These are phyloP conservation scores for Exaiptasia diaphana DNA, from an alignment of 64 coral and sea anemone genomes.

Conservation along the genomic window DNA sequence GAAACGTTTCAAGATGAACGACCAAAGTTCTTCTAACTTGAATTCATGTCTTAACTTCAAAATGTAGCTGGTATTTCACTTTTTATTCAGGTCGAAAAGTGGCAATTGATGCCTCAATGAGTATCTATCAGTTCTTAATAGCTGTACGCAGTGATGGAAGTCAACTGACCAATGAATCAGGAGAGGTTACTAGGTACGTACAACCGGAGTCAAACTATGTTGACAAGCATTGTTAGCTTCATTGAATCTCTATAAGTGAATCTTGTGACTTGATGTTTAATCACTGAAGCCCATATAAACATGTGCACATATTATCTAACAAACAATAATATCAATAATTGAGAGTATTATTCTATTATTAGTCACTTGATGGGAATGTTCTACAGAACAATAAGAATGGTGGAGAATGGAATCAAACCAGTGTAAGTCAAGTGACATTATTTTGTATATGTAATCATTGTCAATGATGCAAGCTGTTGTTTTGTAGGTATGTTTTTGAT, in stretches of 20 bases:
- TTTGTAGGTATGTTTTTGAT: constrained; percentile 96
- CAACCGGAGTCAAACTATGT: neutral
- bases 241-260: too few relatives aligned
- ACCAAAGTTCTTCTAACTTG: too few relatives aligned
- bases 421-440: constrained; percentile 68
- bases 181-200: constrained; percentile 89
- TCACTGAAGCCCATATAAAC: too few relatives aligned
- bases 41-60: too few relatives aligned
- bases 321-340: too few relatives aligned
- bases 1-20: neutral
- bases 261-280: neutral
- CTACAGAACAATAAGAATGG: constrained; percentile 97
- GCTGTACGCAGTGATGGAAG: constrained; percentile 97
- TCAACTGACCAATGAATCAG: constrained; percentile 97
- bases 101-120: constrained; percentile 99
- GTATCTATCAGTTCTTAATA: constrained; percentile 98
- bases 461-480: neutral
- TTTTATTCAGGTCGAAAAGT: constrained; percentile 80
- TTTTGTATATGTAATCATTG: neutral
- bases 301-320: too few relatives aligned
- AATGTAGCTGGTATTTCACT: too few relatives aligned
- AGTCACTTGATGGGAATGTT: constrained; percentile 98
- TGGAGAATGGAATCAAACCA: constrained; percentile 99
- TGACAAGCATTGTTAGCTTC: too few relatives aligned
- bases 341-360: constrained; percentile 2